These are phyloP conservation scores for Alouatta palliata DNA, from an alignment of 2,113 vertebrate species.

Conservation along the genomic window DNA sequence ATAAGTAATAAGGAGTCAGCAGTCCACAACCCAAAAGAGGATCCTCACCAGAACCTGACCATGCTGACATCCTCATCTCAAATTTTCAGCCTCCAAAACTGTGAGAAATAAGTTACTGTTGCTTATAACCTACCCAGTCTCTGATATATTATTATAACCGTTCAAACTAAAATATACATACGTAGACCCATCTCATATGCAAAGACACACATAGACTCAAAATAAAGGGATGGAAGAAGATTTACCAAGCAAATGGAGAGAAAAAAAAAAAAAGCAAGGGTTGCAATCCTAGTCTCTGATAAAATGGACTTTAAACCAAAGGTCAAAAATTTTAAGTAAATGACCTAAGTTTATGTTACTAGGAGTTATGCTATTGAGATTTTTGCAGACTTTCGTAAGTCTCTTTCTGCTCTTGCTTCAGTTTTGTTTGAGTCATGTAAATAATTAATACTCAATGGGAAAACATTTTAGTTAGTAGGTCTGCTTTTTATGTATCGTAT, in stretches of 20 bases:
- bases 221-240: too few relatives aligned
- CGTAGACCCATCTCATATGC: too few relatives aligned
- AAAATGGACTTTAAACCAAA: too few relatives aligned
- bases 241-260: too few relatives aligned
- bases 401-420: background rate
- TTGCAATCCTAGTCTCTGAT: too few relatives aligned
- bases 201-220: too few relatives aligned
- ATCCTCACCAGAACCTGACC: background rate
- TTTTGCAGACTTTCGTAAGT: background rate
- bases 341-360: background rate
- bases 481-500: background rate
- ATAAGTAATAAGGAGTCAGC: background rate
- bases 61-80: background rate
- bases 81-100: background rate
- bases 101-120: background rate
- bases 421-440: background rate
- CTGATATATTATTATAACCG: background rate
- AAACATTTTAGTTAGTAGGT: background rate
- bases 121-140: background rate
- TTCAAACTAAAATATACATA: background rate
- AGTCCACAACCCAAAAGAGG: background rate
- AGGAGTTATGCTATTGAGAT: background rate
- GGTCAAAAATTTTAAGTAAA: background rate
- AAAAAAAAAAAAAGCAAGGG: too few relatives aligned
- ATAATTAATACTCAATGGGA: background rate